Conservation (phyloP, 2,113 vertebrate genomes). For the Lepus timidus region DNA sequence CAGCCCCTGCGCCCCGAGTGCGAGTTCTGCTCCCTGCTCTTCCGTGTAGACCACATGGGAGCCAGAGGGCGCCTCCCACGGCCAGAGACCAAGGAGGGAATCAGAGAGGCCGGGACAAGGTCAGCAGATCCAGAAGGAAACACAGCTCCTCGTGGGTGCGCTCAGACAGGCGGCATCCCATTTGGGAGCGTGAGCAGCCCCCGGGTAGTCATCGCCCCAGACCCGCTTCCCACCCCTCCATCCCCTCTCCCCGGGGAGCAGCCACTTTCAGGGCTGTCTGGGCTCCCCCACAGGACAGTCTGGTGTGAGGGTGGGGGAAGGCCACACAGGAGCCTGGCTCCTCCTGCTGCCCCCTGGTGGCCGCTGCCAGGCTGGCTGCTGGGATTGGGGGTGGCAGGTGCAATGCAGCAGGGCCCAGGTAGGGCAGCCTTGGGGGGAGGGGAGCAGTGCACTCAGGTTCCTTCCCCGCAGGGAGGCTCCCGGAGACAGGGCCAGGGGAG, state of each 20-base stretch:
- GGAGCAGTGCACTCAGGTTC: rapidly evolving
- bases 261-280: not conserved
- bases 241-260: no score
- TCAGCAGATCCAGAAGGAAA: not conserved
- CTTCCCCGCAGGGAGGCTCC: no score
- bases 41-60: not conserved
- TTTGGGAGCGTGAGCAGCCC: no score
- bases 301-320: no score
- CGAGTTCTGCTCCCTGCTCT: rapidly evolving
- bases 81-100: not conserved
- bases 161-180: no score
- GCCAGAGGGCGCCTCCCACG: no score
- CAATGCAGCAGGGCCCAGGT: no score
- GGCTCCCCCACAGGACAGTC: not conserved
- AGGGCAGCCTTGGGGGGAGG: not conserved
- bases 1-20: not conserved
- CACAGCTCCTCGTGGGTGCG: no score
- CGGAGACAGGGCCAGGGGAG: not conserved
- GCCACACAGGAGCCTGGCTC: not conserved
- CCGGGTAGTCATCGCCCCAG: not conserved
- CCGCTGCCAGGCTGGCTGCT: no score
- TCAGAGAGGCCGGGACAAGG: rapidly evolving
- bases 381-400: no score
- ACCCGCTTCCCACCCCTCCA: no score
- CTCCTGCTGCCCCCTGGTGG: no score